These are phyloP conservation scores for Loxodonta africana DNA, from an alignment of 2,113 vertebrate genomes.

Conservation along the genomic window DNA sequence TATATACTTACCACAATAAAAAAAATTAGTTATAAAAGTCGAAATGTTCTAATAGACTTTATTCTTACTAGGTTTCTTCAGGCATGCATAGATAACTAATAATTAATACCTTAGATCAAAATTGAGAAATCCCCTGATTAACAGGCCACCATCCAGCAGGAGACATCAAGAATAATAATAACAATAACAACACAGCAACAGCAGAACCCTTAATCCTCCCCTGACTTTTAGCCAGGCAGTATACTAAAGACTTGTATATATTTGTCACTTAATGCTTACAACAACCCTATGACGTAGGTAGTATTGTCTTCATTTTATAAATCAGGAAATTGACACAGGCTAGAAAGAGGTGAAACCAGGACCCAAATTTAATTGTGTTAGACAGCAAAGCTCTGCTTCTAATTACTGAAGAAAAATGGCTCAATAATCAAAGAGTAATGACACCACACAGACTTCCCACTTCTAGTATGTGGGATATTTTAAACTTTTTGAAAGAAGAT, in stretches of 20 bases:
- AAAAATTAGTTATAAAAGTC: neutral
- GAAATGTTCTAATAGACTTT: neutral
- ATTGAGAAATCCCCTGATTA: neutral
- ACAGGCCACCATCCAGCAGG: neutral
- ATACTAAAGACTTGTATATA: neutral
- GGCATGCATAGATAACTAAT: neutral
- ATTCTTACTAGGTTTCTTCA: neutral
- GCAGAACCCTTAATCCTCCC: neutral
- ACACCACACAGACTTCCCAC: neutral
- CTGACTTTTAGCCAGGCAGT: neutral
- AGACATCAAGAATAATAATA: neutral
- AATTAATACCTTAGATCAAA: neutral
- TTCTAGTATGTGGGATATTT: neutral
- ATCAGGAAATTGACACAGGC: slow-evolving; percentile 17
- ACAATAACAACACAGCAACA: neutral
- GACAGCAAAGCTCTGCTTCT: neutral
- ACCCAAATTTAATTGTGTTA: neutral
- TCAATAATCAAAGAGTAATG: neutral
- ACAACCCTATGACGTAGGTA: neutral
- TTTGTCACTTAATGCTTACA: neutral
- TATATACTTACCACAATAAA: neutral
- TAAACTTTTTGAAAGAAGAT: neutral
- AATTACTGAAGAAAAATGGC: neutral
- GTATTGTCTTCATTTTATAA: neutral
- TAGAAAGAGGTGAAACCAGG: neutral